A percentile compares a stretch with the other conserved stretches of the same genome.
Evolutionary conservation across 2,888 invertebrate genomes (phyloP).

Genomic region (Drosophila heteroneura): DNA sequence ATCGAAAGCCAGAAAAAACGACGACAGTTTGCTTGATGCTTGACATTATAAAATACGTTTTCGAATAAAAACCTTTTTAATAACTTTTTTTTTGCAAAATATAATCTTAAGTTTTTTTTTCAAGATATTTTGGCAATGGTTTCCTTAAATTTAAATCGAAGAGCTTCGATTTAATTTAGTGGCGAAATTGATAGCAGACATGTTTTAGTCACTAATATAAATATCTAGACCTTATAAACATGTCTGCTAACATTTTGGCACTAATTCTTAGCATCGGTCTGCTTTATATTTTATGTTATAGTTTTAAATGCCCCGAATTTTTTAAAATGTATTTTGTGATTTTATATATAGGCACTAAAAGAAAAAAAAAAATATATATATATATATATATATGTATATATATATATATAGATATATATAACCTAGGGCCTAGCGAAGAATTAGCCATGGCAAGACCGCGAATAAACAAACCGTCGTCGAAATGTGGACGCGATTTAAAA

Average conservation of each 20-base stretch:
- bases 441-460: background rate
- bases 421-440: background rate
- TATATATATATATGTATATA: too few relatives aligned
- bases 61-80: background rate
- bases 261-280: background rate
- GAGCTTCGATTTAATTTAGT: background rate
- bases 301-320: background rate
- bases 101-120: background rate
- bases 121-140: background rate
- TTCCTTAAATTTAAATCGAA: background rate
- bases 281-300: background rate
- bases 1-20: background rate
- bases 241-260: background rate
- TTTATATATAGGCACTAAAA: background rate
- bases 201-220: background rate
- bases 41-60: background rate
- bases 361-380: background rate
- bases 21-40: background rate
- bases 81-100: background rate
- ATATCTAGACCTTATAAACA: background rate
- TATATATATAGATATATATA: background rate
- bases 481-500: conserved; percentile 29
- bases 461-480: conserved; percentile 3
- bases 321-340: background rate
- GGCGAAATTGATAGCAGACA: background rate